Evolutionary conservation across 2,113 vertebrate species (phyloP).

Genomic region (Onychostruthus taczanowskii): DNA sequence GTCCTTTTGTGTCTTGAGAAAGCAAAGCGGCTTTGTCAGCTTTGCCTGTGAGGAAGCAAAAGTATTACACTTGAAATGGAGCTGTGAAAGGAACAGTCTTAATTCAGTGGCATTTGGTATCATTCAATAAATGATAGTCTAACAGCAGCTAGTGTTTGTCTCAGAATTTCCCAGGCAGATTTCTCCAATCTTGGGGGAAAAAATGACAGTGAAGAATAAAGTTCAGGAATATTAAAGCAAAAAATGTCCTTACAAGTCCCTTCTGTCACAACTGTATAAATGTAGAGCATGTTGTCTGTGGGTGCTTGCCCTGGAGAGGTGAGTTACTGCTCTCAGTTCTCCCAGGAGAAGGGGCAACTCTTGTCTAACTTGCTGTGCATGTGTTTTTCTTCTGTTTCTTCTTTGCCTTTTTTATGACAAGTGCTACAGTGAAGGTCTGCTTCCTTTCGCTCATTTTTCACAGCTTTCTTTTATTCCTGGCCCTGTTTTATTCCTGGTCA

Average conservation of each 20-base stretch:
- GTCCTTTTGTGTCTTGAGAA: background rate
- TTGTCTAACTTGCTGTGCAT: background rate
- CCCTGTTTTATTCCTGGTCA: background rate
- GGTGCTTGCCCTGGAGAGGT: background rate
- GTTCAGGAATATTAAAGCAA: background rate
- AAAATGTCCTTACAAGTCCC: background rate
- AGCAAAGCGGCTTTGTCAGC: background rate
- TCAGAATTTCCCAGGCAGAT: background rate
- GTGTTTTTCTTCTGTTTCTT: background rate
- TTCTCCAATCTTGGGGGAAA: background rate
- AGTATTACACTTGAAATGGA: background rate
- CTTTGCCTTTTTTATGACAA: background rate
- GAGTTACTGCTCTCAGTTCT: background rate
- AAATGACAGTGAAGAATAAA: background rate
- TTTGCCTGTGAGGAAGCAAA: background rate
- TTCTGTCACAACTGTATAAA: background rate
- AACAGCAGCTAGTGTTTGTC: background rate
- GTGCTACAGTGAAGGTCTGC: background rate
- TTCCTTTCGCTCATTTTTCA: background rate
- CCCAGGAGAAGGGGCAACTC: background rate
- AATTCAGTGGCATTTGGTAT: background rate
- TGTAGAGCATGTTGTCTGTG: background rate
- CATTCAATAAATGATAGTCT: background rate
- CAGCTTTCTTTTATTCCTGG: background rate
- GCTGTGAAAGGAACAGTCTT: background rate